Base-by-base conservation (phyloP, 1,140 invertebrate genomes). In the Tachypleus tridentatus region DNA sequence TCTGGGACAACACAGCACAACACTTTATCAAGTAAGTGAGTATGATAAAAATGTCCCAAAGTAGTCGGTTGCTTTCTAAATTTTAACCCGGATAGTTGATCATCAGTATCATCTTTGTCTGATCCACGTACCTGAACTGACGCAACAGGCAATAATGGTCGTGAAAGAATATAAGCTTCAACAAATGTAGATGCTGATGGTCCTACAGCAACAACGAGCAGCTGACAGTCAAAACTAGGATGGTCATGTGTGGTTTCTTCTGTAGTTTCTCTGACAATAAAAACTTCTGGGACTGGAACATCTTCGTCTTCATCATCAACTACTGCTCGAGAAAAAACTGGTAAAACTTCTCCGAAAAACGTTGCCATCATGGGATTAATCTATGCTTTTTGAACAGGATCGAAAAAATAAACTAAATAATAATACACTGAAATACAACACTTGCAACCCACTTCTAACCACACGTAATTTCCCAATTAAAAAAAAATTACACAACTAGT, bases 261-360 rank as follows among this genome's bases (percentile, higher is more conserved):
- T 8, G 53, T 47, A 2, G 29, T n/a, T 49, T 10, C 4, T 10
- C 29, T 6, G 5, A 11, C 3, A 5, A 5, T n/a, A 3, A 47
- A 47, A 11, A 10, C 29, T 60, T 48, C 29, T 60, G 10, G n/a
- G 49, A 48, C 10, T 1, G 49, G 29, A 5, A 48, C 58, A 60
- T 49, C 49, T 60, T 60, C 48, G 7, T 60, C 58, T 60, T 48
- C 29, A 10, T 60, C 58, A 3, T 60, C 58, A 6, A 47, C 58
- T 3, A 60, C 58, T 29, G 58, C 58, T 60, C 58, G 8, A 5
- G 58, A 60, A 60, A 9, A 3, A 47, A 60, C 49, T 4, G 58
- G 58, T 48, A 60, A 49, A 60, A 60, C 58, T 60, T 60, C 58
- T 47, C 58, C 58, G 5, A 60, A 60, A 48, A 60, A 60, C 3